Evolutionary conservation across 2,797 vertebrate species (phyloP), one percentile per base, ranked within the genome.

Genomic region (Margarornis squamiger): DNA sequence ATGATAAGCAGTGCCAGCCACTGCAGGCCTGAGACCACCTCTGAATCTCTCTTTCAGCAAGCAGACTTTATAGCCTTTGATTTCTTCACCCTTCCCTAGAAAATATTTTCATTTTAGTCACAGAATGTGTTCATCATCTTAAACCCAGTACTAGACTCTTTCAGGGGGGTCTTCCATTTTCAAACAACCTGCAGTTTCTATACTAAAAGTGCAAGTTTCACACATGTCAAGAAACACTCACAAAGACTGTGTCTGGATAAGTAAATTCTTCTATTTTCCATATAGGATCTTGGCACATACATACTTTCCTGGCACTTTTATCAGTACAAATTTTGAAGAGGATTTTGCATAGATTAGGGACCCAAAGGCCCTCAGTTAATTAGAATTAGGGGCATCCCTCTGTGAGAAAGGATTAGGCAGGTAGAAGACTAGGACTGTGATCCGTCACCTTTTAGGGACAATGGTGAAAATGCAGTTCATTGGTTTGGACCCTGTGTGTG

Each of bases 381-480:
- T 86, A 88, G 90, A 96, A 95, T 93, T 94, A 91, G 63, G 67
- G 74, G 52, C 73, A 82, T 95, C 85, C 85, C 94, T 93, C 90
- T 95, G 95, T 86, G 90, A 85, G 96, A 93, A 91, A 80, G 90
- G 86, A 97, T 97, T 96, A 95, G 67, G 61, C 83, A 96, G 91
- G 95, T 96, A 96, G 93, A 95, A 96, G 92, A 39, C 77, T 45
- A 32, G 74, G 67, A 67, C 67, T 89, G 52, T 95, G 93, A 94
- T 90, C 77, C 1, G 21, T 82, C 92, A 94, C 16, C 93, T 91
- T 54, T 45, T 2, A n/a, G 71, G 88, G 83, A 92, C 90, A 95
- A 95, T 92, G 74, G 63, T 4, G 4, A 90, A 86, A 95, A 57
- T 76, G 91, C 95, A 88, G 93, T 95, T 96, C 91, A 92, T 79